These are phyloP conservation scores for Aphidoletes aphidimyza DNA, from an alignment of 2,888 invertebrate species.

Conservation along the genomic window DNA sequence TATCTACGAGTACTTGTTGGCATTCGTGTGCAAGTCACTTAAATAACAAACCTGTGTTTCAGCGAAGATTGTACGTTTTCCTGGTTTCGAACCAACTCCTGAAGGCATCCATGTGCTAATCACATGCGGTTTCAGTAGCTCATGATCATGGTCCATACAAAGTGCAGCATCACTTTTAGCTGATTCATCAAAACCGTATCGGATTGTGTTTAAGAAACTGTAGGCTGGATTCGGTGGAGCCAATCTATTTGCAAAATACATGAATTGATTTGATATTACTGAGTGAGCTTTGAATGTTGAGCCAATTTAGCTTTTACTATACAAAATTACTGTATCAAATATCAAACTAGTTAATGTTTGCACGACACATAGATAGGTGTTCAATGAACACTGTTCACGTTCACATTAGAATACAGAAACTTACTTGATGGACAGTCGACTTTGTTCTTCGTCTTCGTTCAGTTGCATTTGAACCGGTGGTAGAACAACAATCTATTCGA, in stretches of 20 bases:
- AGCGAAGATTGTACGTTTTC: slow-evolving; percentile 85
- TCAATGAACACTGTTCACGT: no score
- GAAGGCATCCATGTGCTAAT: slow-evolving; percentile 92
- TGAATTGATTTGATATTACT: neutral
- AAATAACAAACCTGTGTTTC: slow-evolving; percentile 83
- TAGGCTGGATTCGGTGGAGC: slow-evolving; percentile 65
- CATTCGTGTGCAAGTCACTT: neutral
- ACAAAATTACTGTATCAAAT: no score
- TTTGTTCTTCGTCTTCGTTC: slow-evolving; percentile 74
- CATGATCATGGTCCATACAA: slow-evolving; percentile 89
- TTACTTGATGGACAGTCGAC: slow-evolving; percentile 65
- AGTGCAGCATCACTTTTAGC: slow-evolving; percentile 69
- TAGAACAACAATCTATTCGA: slow-evolving; percentile 81
- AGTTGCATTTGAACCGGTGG: slow-evolving; percentile 89
- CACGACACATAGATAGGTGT: no score
- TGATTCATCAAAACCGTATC: slow-evolving; percentile 67
- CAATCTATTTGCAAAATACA: slow-evolving; percentile 60
- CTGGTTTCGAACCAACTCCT: slow-evolving; percentile 85
- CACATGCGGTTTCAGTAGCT: slow-evolving; percentile 83
- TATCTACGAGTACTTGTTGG: neutral
- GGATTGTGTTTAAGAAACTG: slow-evolving; percentile 66
- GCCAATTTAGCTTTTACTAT: no score
- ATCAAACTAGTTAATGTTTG: no score
- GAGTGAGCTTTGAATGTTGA: no score
- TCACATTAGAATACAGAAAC: no score